phyloP scores from a whole-genome alignment of 2,113 vertebrate genomes.

The Silurus asotus region DNA sequence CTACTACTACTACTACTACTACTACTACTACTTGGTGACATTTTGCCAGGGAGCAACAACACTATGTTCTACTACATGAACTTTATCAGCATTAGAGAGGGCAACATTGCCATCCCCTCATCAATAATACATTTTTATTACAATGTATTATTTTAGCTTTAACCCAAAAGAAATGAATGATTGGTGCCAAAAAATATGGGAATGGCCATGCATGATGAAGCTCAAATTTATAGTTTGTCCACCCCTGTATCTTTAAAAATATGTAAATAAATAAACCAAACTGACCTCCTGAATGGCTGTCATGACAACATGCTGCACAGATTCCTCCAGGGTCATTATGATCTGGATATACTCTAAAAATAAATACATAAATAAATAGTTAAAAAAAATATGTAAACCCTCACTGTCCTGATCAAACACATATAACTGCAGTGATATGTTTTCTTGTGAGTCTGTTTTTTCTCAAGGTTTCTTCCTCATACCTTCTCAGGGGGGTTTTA shows the following conservation, averaged over 20 bases:
- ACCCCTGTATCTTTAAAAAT: not conserved
- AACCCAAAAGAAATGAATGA: not conserved
- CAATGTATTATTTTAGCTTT: not conserved
- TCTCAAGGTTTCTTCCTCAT: too few relatives aligned
- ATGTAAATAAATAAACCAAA: not conserved
- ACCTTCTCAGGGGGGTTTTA: too few relatives aligned
- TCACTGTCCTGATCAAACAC: not conserved
- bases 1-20: too few relatives aligned
- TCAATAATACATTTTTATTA: not conserved
- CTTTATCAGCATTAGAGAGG: not conserved
- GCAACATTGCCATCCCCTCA: not conserved
- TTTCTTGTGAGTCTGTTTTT: too few relatives aligned
- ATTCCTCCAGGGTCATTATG: conserved; percentile 97
- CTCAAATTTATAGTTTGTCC: not conserved
- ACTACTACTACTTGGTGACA: not conserved
- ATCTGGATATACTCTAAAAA: conserved; percentile 90
- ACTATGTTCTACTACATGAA: not conserved
- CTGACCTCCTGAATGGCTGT: conserved; percentile 96
- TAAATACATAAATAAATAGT: too few relatives aligned
- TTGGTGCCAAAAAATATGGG: not conserved
- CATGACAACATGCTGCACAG: conserved; percentile 98
- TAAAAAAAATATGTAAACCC: too few relatives aligned
- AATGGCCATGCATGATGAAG: not conserved
- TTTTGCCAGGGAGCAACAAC: not conserved
- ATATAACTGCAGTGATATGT: not conserved